phyloP scores from a whole-genome alignment of 2,113 vertebrate species.

The Odocoileus hemionus region DNA sequence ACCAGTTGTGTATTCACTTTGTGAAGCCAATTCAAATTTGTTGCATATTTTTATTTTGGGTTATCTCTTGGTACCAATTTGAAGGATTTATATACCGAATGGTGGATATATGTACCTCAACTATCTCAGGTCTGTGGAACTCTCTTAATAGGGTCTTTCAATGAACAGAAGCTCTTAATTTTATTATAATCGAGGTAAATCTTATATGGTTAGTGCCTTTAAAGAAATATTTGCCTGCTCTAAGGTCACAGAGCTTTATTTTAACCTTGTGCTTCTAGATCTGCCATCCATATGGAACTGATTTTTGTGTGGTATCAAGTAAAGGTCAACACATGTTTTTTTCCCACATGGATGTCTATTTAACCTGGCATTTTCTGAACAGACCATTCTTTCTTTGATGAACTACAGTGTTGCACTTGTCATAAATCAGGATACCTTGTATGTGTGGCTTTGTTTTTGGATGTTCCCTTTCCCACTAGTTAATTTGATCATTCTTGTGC shows the following conservation, averaged over 20 bases:
- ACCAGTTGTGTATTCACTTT: background rate
- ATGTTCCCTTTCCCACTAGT: background rate
- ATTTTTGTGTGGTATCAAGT: background rate
- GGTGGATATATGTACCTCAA: background rate
- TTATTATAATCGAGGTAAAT: background rate
- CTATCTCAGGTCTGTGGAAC: background rate
- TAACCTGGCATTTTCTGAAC: background rate
- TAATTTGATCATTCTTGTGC: background rate
- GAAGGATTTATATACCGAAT: no score
- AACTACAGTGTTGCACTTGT: background rate
- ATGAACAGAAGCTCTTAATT: conserved; percentile 14
- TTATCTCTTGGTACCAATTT: background rate
- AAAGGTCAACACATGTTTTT: background rate
- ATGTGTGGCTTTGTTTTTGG: background rate
- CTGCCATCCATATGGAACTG: background rate
- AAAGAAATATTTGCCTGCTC: background rate
- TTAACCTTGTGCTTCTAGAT: background rate
- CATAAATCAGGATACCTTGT: background rate
- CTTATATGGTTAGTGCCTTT: background rate
- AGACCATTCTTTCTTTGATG: background rate
- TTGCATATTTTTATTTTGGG: background rate
- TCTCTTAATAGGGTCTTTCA: background rate
- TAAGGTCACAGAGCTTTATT: background rate
- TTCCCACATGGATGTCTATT: background rate
- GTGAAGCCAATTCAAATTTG: background rate